Evolutionary conservation across 1,140 invertebrate genomes (phyloP).

Genomic region (Patella vulgata): DNA sequence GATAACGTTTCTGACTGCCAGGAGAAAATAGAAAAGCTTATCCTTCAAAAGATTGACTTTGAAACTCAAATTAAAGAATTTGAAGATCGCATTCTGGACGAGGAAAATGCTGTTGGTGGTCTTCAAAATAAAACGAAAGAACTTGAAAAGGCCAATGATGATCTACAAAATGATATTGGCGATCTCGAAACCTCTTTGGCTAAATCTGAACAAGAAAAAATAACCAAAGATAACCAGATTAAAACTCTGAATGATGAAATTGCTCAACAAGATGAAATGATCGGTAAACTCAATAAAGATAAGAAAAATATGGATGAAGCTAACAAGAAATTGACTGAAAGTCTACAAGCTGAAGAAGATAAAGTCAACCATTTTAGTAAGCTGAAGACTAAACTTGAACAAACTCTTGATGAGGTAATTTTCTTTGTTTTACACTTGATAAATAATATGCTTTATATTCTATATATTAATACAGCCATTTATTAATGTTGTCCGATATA

Average conservation of each 20-base stretch:
- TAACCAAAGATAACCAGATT: conserved; percentile 98
- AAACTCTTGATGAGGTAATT: conserved; percentile 86
- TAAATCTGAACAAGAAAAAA: conserved; percentile 88
- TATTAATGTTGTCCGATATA: too few species aligned
- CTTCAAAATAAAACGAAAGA: conserved; percentile 94
- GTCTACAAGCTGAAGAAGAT: conserved; percentile 95
- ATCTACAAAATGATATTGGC: conserved; percentile 94
- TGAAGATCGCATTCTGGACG: conserved; percentile 90
- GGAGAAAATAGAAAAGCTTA: conserved; percentile 89
- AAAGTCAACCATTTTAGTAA: conserved; percentile 99
- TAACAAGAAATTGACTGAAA: conserved; percentile 94
- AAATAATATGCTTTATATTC: too few species aligned
- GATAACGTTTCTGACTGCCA: conserved; percentile 78
- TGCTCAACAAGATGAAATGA: conserved; percentile 97
- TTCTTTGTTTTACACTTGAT: background rate
- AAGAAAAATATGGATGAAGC: conserved; percentile 96
- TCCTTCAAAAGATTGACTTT: conserved; percentile 94
- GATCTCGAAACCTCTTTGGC: conserved; percentile 89
- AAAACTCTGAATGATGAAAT: conserved; percentile 93
- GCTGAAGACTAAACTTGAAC: conserved; percentile 96
- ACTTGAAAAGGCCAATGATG: conserved; percentile 89
- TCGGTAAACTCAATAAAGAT: conserved; percentile 99
- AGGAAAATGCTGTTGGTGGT: conserved; percentile 91
- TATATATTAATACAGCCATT: too few species aligned
- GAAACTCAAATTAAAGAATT: conserved; percentile 95